phyloP scores from a whole-genome alignment of 2,888 invertebrate species.

The Drosophila hawaiiensis region DNA sequence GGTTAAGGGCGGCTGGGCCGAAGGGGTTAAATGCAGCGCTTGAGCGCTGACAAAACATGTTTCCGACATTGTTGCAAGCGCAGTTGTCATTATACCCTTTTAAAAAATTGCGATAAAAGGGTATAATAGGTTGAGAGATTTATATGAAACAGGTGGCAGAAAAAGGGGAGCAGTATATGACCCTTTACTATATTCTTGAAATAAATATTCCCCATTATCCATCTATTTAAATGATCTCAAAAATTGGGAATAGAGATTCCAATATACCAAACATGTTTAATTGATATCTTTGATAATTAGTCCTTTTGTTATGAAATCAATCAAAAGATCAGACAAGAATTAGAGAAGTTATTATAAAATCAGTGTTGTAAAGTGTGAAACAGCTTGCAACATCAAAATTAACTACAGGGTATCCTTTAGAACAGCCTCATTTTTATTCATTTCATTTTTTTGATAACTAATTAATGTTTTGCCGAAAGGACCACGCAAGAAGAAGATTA shows the following conservation, averaged over 20 bases:
- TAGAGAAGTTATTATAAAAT: too few species aligned
- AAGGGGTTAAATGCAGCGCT: slow-evolving; percentile 75
- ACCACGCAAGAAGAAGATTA: background rate
- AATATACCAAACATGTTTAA: background rate
- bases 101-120: background rate
- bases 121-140: background rate
- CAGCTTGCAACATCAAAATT: too few species aligned
- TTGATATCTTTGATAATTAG: background rate
- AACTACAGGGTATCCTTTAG: too few species aligned
- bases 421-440: too few species aligned
- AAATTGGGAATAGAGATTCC: background rate
- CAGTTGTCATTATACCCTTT: slow-evolving; percentile 33
- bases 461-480: too few species aligned
- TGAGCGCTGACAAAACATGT: slow-evolving; percentile 78
- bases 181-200: background rate
- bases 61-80: slow-evolving; percentile 65
- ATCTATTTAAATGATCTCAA: background rate
- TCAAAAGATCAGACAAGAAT: background rate
- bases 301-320: background rate
- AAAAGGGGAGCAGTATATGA: background rate
- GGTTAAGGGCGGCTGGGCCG: slow-evolving; percentile 34
- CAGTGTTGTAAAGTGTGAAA: too few species aligned
- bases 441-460: too few species aligned
- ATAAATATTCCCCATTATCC: background rate
- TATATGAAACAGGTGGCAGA: background rate